phyloP scores from a whole-genome alignment of 2,113 vertebrate species.

The Vimba vimba region DNA sequence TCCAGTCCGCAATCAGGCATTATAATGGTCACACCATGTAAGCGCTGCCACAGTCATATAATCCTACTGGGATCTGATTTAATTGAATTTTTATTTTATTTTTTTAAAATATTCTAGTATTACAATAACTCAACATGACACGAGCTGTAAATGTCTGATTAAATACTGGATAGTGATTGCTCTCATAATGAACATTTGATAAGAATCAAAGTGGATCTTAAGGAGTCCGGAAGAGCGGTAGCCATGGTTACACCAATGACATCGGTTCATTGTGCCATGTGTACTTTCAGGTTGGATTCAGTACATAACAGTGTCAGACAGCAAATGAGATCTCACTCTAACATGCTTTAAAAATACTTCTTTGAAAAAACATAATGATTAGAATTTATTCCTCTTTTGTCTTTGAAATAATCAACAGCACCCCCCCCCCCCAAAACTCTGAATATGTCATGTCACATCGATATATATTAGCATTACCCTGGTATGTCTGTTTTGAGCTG shows the following conservation, averaged over 20 bases:
- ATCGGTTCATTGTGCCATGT: neutral
- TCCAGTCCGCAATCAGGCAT: neutral
- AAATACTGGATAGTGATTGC: conserved; percentile 2
- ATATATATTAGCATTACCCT: neutral
- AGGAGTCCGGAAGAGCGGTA: neutral
- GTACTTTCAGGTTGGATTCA: conserved; percentile 8
- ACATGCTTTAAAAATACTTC: neutral
- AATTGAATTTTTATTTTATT: neutral
- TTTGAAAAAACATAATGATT: neutral
- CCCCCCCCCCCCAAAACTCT: neutral
- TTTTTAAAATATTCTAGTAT: neutral
- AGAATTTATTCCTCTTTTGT: neutral
- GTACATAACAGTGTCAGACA: neutral
- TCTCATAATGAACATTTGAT: conserved; percentile 22
- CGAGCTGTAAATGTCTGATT: neutral
- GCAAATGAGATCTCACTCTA: neutral
- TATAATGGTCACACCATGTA: neutral
- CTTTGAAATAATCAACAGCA: neutral
- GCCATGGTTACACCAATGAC: conserved; percentile 22
- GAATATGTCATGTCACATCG: neutral
- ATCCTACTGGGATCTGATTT: neutral
- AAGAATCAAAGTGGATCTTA: neutral
- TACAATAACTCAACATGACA: neutral
- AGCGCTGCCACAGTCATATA: neutral
- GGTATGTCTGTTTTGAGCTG: too few species aligned